Evolutionary conservation across 2,797 vertebrate species (phyloP).

Genomic region (Morelia viridis): DNA sequence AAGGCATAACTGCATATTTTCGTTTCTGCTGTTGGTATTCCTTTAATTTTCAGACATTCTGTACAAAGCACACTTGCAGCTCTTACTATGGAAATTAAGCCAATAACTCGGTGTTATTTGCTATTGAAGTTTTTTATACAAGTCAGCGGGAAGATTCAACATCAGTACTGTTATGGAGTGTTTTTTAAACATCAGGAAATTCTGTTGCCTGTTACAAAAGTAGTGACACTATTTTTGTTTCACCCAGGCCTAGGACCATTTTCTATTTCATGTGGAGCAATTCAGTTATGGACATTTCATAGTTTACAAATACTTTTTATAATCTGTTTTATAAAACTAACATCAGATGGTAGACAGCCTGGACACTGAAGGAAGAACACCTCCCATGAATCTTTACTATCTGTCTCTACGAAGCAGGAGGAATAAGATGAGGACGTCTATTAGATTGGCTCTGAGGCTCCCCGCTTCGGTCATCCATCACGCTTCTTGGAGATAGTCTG

Average conservation of each 20-base stretch:
- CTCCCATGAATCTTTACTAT: background rate
- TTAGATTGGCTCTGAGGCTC: no score
- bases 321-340: no score
- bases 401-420: no score
- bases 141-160: background rate
- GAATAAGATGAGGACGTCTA: no score
- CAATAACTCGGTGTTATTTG: background rate
- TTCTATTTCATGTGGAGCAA: background rate
- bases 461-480: no score
- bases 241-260: background rate
- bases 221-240: background rate
- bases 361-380: no score
- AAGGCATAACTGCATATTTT: background rate
- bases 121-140: background rate
- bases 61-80: background rate
- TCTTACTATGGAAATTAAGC: background rate
- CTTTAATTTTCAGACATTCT: no score
- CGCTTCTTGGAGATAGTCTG: no score
- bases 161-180: background rate
- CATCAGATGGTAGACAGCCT: no score
- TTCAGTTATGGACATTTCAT: no score
- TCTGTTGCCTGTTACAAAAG: no score
- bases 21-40: background rate
- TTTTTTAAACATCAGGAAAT: background rate
- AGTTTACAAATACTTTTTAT: background rate